Conservation (phyloP, 2,113 vertebrate species). For the Dromas ardeola region DNA sequence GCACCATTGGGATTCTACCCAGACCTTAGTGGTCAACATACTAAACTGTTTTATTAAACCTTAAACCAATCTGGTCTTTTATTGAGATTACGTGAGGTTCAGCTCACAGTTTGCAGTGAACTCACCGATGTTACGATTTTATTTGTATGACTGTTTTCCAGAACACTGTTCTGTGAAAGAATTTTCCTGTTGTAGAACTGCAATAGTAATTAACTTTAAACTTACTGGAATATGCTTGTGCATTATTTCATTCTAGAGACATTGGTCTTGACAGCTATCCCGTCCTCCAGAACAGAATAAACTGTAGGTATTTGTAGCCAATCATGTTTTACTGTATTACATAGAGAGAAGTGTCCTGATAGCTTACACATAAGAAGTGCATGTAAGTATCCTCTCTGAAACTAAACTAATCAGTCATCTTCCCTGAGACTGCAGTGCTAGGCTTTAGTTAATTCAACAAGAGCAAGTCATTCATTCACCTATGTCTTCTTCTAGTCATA, state of each 20-base stretch:
- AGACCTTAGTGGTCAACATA: neutral
- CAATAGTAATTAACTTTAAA: neutral
- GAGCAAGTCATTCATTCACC: neutral
- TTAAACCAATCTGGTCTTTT: neutral
- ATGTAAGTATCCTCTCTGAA: neutral
- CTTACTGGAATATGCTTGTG: neutral
- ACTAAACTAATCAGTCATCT: neutral
- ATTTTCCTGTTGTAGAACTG: neutral
- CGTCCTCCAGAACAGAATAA: neutral
- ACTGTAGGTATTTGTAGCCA: neutral
- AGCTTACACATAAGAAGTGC: neutral
- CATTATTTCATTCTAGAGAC: neutral
- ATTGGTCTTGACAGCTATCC: neutral
- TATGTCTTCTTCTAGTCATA: neutral
- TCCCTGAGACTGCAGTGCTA: neutral
- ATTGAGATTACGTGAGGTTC: neutral
- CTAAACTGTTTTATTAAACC: neutral
- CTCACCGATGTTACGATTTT: neutral
- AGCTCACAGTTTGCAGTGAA: neutral
- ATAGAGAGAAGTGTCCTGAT: neutral
- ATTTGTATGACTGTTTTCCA: neutral
- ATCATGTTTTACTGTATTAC: neutral
- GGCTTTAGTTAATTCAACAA: neutral
- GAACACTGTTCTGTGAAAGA: neutral
- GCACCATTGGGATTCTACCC: neutral